A percentile compares a stretch with the other conserved stretches of the same genome.
Evolutionary conservation across 2,888 invertebrate genomes (phyloP).

Genomic region (Autographa gamma): DNA sequence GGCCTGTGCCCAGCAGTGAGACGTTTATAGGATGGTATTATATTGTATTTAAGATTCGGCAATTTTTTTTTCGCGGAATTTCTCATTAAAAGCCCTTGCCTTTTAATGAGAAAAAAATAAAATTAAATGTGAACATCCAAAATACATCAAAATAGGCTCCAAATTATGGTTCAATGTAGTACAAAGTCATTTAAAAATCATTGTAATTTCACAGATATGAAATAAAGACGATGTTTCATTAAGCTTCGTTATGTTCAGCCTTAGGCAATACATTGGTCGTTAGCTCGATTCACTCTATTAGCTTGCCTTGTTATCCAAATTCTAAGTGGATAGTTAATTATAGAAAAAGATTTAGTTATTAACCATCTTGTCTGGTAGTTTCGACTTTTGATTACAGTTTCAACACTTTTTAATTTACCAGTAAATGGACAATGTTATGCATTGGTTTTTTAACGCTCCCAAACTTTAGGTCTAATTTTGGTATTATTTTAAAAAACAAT

Average conservation of each 20-base stretch:
- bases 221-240: slow-evolving; percentile 42
- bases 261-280: slow-evolving; percentile 41
- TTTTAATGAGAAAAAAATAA: too few relatives aligned
- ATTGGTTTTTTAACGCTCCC: not conserved
- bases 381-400: not conserved
- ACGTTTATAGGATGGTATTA: too few relatives aligned
- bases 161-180: too few relatives aligned
- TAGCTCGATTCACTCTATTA: slow-evolving; percentile 34
- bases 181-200: slow-evolving; percentile 11
- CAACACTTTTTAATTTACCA: not conserved
- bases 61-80: too few relatives aligned
- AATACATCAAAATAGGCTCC: too few relatives aligned
- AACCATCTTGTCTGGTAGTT: not conserved
- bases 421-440: not conserved
- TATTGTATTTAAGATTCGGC: too few relatives aligned
- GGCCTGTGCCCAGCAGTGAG: too few relatives aligned
- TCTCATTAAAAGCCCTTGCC: too few relatives aligned
- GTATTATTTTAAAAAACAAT: too few relatives aligned
- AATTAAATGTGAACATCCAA: too few relatives aligned
- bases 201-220: slow-evolving; percentile 31
- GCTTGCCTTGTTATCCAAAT: slow-evolving; percentile 6
- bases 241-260: slow-evolving; percentile 47
- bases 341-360: slow-evolving; percentile 7
- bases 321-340: not conserved
- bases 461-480: not conserved